These are phyloP conservation scores for Leistus spinibarbis DNA, from an alignment of 2,888 invertebrate genomes.

Conservation along the genomic window DNA sequence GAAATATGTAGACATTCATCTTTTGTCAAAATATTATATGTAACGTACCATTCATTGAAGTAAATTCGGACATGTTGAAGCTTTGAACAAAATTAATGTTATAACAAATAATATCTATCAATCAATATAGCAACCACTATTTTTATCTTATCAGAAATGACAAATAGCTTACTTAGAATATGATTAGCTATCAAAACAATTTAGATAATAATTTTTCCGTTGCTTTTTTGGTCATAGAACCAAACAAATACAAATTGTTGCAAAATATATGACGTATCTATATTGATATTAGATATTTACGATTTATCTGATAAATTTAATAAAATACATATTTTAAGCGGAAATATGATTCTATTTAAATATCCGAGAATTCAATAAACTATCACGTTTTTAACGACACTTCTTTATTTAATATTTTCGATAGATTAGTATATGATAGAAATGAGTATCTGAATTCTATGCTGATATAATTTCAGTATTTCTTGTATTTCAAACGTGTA, in stretches of 20 bases:
- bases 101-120: not conserved
- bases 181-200: not conserved
- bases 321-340: no score
- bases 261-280: not conserved
- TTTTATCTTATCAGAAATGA: not conserved
- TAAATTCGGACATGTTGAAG: not conserved
- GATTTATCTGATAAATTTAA: no score
- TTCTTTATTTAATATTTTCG: no score
- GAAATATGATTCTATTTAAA: no score
- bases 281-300: not conserved
- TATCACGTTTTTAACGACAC: no score
- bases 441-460: no score
- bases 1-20: no score
- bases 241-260: not conserved
- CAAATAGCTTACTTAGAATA: not conserved
- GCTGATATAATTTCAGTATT: no score
- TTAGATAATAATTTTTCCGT: not conserved
- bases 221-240: not conserved
- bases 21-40: not conserved
- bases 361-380: no score
- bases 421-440: no score
- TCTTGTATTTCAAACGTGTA: no score
- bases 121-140: not conserved
- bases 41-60: not conserved
- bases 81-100: not conserved